Evolutionary conservation across 2,113 vertebrate species (phyloP), one percentile per base, ranked within the genome.

Genomic region (Ictalurus punctatus): DNA sequence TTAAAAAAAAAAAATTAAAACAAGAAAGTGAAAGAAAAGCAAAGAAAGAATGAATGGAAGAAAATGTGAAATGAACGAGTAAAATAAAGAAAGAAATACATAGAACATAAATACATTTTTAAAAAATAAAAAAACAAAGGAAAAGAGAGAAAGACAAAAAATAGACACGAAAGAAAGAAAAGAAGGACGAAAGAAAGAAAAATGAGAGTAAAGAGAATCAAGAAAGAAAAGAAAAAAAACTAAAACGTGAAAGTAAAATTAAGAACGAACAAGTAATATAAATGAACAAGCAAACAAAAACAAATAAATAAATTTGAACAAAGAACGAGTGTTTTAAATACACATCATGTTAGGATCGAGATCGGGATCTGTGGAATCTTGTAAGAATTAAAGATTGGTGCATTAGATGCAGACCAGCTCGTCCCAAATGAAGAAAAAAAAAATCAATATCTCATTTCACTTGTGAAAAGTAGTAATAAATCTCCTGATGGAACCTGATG

Each of bases 401-500:
- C 44, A 19, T 30, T 54, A n/a, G 48, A 56, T 3, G 78, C 34
- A 13, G 65, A 56, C 56, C 73, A 78, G 69, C 65, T 71, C 44
- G 23, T 83, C 30, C 9, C 34, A 83, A 63, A 83, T 83, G 37
- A 61, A 83, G 34, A 83, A 40, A 40, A 83, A 82, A 82, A 40
- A 37, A 83, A 83, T 83, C 81, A 25, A 63, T 83, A 83, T 63
- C 34, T 84, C 17, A 84, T 84, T 84, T 65, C 34, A 63, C 81
- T 44, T 63, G 10, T 44, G 82, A 84, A 27, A 48, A 84, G 34
- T 13, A 48, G 59, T 44, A 84, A 84, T 65, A 44, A 65, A 14
- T 65, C 37, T 48, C 61, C 82, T 48, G 59, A 65, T 63, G 82
- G 56, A 16, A 65, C 48, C 59, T 6, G 21, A 65, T 25, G 8